Evolutionary conservation across 92 coral and sea anemone species (phyloP).

Genomic region (Parazoanthus darwini): DNA sequence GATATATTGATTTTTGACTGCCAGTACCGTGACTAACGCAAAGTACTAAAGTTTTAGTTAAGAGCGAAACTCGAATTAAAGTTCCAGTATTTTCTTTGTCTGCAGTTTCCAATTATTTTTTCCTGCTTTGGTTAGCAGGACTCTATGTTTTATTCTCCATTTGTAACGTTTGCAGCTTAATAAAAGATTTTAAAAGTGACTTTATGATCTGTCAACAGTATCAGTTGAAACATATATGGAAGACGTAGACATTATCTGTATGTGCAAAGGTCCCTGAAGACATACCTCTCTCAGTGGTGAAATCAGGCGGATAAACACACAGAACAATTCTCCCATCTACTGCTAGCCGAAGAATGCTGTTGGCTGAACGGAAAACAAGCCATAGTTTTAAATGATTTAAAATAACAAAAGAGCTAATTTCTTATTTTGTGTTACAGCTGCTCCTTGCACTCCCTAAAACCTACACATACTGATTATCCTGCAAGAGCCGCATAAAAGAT

Average conservation of each 20-base stretch:
- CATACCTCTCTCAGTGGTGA: slow-evolving; percentile 70
- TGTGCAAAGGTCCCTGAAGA: too few species aligned
- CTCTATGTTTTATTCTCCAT: too few species aligned
- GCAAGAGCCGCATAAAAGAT: neutral
- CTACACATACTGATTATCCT: neutral
- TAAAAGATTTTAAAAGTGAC: neutral
- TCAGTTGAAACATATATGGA: neutral
- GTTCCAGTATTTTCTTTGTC: too few species aligned
- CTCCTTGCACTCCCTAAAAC: neutral
- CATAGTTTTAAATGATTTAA: neutral
- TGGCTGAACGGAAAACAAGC: slow-evolving; percentile 59
- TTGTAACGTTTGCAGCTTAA: too few species aligned
- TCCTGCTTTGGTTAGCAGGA: too few species aligned
- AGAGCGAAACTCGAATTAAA: too few species aligned
- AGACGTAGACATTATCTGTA: too few species aligned
- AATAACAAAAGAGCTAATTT: neutral
- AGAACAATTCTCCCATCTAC: slow-evolving; percentile 92
- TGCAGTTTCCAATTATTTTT: too few species aligned
- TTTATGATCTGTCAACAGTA: neutral
- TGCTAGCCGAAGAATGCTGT: slow-evolving; percentile 88
- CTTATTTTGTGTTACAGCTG: neutral
- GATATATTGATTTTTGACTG: too few species aligned
- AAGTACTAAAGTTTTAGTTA: too few species aligned
- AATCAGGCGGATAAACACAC: slow-evolving; percentile 87
- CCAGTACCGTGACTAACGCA: too few species aligned